Conservation (phyloP, 2,113 vertebrate species). For the Hylia prasina region DNA sequence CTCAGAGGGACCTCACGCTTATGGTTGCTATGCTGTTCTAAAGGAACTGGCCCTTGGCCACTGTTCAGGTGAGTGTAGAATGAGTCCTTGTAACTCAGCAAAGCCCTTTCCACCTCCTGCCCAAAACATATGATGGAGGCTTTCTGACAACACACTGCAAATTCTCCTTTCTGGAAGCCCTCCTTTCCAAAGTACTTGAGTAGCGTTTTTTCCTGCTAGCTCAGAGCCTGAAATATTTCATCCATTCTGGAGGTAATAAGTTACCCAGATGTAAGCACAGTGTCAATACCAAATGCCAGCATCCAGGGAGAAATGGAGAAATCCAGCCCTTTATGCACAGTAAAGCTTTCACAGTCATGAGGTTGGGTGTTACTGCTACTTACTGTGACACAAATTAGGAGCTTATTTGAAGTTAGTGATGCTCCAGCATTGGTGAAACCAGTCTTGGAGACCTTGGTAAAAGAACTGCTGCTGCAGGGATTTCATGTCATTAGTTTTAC, state of each 20-base stretch:
- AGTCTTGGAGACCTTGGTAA: background rate
- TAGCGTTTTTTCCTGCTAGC: background rate
- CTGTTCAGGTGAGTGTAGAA: too few species aligned
- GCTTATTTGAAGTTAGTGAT: background rate
- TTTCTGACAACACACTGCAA: background rate
- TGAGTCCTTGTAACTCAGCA: background rate
- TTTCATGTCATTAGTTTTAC: background rate
- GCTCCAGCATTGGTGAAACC: background rate
- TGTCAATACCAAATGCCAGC: accelerated
- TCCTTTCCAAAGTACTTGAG: background rate
- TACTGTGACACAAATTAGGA: background rate
- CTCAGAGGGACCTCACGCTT: background rate
- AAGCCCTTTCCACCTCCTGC: background rate
- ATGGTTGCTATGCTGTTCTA: background rate
- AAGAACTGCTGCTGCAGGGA: background rate
- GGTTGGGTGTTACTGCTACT: background rate
- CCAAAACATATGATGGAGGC: background rate
- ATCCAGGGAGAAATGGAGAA: background rate
- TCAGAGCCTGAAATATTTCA: background rate
- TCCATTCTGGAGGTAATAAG: background rate
- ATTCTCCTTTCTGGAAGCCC: background rate
- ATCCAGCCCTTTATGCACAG: background rate
- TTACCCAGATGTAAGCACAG: background rate
- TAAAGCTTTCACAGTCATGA: background rate
- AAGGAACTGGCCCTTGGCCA: accelerated